phyloP scores from a whole-genome alignment of 2,113 vertebrate genomes.

The Elaphurus davidianus region DNA sequence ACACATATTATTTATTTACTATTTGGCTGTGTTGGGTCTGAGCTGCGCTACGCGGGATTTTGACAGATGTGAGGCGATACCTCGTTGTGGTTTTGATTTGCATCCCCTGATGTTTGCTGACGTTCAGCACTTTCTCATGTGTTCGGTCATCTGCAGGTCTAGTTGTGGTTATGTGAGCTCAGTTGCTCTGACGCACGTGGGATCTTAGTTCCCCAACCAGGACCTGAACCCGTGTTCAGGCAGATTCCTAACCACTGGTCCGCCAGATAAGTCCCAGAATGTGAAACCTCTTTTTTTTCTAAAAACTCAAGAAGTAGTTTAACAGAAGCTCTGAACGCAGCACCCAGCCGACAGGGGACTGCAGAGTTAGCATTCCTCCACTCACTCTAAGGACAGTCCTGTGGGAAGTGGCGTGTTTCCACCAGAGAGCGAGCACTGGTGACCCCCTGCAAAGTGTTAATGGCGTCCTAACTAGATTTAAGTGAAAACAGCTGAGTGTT shows the following conservation, averaged over 20 bases:
- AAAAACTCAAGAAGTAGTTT: neutral
- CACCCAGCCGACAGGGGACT: neutral
- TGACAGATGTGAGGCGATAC: neutral
- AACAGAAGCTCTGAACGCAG: neutral
- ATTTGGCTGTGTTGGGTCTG: neutral
- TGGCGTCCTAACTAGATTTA: neutral
- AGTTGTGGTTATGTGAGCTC: neutral
- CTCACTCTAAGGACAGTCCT: neutral
- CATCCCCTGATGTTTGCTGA: rapidly evolving
- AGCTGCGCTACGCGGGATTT: rapidly evolving
- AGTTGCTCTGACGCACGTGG: rapidly evolving
- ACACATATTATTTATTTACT: neutral
- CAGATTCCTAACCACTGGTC: neutral
- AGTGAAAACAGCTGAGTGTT: neutral
- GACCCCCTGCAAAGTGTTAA: neutral
- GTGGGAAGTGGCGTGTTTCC: neutral
- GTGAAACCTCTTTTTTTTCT: neutral
- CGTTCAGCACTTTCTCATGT: rapidly evolving
- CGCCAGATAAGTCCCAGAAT: neutral
- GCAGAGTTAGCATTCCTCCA: neutral
- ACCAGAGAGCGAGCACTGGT: neutral
- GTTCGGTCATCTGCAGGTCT: neutral
- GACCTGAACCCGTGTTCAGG: neutral
- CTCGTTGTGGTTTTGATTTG: neutral
- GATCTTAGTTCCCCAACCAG: neutral